phyloP scores from a whole-genome alignment of 2,888 invertebrate genomes.

The Drosophila sordidula region DNA sequence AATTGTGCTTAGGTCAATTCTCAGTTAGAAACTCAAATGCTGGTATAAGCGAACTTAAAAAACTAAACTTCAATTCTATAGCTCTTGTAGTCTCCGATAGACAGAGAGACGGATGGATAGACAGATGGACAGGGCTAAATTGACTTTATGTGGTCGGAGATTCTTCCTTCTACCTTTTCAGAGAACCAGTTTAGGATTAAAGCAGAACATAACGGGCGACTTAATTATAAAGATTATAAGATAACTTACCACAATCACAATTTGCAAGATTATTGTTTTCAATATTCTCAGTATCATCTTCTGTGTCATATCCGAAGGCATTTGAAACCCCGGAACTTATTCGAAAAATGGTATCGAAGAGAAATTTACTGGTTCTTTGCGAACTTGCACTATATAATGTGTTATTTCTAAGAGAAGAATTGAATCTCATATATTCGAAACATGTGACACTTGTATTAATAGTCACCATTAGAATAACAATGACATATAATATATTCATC shows the following conservation, averaged over 20 bases:
- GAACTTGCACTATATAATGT: slow-evolving; percentile 35
- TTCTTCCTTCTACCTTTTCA: too few relatives aligned
- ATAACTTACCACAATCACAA: slow-evolving; percentile 90
- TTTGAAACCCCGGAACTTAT: slow-evolving; percentile 86
- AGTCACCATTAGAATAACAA: slow-evolving; percentile 64
- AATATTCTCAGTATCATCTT: slow-evolving; percentile 87
- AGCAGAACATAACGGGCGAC: neutral
- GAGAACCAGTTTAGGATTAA: too few relatives aligned
- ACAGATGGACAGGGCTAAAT: too few relatives aligned
- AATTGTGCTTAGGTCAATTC: too few relatives aligned
- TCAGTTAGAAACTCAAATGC: too few relatives aligned
- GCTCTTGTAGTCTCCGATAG: too few relatives aligned
- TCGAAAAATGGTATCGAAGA: slow-evolving; percentile 91
- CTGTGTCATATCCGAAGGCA: slow-evolving; percentile 85
- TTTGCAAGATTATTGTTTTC: slow-evolving; percentile 87
- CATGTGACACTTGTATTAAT: slow-evolving; percentile 52
- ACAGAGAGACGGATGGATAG: too few relatives aligned
- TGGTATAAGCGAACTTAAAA: too few relatives aligned
- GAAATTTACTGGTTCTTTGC: slow-evolving; percentile 88
- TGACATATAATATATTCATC: slow-evolving; percentile 64
- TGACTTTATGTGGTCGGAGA: too few relatives aligned
- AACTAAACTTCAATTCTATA: too few relatives aligned
- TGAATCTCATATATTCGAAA: slow-evolving; percentile 45
- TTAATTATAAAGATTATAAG: neutral
- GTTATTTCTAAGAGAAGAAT: slow-evolving; percentile 35